A percentile compares a stretch with the other conserved stretches of the same genome.
Evolutionary conservation across 2,888 invertebrate genomes (phyloP).

Genomic region (Taenaris catops): DNA sequence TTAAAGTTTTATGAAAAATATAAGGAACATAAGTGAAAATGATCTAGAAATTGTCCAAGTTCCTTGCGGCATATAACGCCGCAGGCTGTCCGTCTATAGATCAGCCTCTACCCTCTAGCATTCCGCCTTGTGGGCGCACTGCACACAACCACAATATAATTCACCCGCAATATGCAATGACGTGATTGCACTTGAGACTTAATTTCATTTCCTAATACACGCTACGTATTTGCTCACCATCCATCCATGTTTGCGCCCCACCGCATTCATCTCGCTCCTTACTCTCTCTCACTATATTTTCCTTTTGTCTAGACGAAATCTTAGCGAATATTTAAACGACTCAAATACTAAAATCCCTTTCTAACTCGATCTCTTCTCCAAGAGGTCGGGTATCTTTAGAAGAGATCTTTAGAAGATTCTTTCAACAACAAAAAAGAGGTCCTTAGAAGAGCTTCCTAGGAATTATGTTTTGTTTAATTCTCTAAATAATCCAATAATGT

Average conservation of each 20-base stretch:
- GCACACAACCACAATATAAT: conserved; percentile 22
- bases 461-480: too few species aligned
- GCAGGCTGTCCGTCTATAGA: conserved; percentile 30
- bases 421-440: too few species aligned
- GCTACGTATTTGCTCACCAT: conserved; percentile 60
- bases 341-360: too few species aligned
- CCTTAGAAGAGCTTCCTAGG: too few species aligned
- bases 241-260: conserved; percentile 63
- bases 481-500: too few species aligned
- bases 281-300: conserved; percentile 67
- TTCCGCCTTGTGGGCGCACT: conserved; percentile 22
- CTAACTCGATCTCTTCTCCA: too few species aligned
- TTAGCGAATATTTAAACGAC: conserved; percentile 69
- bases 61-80: conserved; percentile 30
- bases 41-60: conserved; percentile 29
- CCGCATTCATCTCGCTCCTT: conserved; percentile 64
- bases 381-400: too few species aligned
- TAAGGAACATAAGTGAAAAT: conserved; percentile 27
- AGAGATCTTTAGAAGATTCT: too few species aligned
- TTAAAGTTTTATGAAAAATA: conserved; percentile 15
- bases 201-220: conserved; percentile 75
- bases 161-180: conserved; percentile 41
- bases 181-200: conserved; percentile 60
- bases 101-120: conserved; percentile 27
- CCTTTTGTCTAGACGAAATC: conserved; percentile 79